These are phyloP conservation scores for Globodera ellingtonae DNA, from an alignment of 1,140 invertebrate genomes.

Conservation along the genomic window DNA sequence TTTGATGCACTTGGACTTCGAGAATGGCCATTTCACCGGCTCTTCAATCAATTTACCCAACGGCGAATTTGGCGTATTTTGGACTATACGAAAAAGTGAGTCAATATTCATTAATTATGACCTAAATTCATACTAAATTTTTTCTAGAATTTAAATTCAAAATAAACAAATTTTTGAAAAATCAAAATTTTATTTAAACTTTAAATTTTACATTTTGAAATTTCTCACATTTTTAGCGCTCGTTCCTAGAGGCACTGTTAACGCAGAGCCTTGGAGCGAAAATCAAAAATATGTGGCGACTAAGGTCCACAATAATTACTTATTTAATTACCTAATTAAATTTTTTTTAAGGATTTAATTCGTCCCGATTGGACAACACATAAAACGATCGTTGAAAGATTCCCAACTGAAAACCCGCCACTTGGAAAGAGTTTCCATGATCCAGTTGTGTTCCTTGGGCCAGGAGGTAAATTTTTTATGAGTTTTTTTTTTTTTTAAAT, in stretches of 20 bases:
- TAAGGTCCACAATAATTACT: neutral
- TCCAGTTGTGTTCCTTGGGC: constrained; percentile 12
- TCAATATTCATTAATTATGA: neutral
- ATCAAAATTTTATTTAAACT: no score
- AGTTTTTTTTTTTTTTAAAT: no score
- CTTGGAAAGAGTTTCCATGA: constrained; percentile 1
- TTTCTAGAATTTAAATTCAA: no score
- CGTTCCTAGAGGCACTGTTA: neutral
- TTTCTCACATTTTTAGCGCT: neutral
- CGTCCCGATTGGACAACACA: neutral
- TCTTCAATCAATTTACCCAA: neutral
- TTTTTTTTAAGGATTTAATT: neutral
- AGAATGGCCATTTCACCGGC: constrained; percentile 3
- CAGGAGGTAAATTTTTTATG: no score
- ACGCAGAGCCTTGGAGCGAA: neutral
- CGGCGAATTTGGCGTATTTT: constrained; percentile 7
- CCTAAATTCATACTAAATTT: no score
- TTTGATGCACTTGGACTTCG: neutral
- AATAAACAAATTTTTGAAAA: no score
- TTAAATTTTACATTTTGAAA: no score
- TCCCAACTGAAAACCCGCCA: neutral
- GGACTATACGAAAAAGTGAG: neutral
- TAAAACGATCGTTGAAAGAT: neutral
- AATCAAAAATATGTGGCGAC: neutral
- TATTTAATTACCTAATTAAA: neutral